Evolutionary conservation across 2,888 invertebrate genomes (phyloP), one percentile per base, ranked within the genome.

Genomic region (Pristionchus arcanus): DNA sequence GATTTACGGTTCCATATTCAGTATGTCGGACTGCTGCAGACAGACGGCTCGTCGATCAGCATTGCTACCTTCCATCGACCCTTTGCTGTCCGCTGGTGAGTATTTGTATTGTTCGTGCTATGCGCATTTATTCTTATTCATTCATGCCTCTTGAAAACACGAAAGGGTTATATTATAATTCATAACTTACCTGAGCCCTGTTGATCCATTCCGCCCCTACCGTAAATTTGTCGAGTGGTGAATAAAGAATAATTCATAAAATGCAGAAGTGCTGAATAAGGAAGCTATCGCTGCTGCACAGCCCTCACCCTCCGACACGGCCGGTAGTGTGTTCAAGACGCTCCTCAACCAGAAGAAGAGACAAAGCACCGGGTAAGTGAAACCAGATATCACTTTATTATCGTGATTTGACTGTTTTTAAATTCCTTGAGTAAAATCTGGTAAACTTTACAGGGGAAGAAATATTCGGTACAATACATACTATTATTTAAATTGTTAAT

Each of bases 341-440:
- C 68, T 87, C 0, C 49, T 87, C n/a, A 87, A 87, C 21, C 87
- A 87, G 68, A 87, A 87, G 87, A 87, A 87, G n/a, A 15, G 42
- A 28, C 49, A 68, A 28, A 87, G 49, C 31, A 68, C 37, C 4
- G 55, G 49, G 81, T 42, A 25, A 42, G 49, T 0, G 49, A 1
- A 25, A 66, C 28, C 2, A 49, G 13, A 49, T 49, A 49, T 49
- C 9, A 9, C 1, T 11, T 11, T 49, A 49, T 49, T 66, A 5
- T 66, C 66, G 13, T 63, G 68, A 4, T 68, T 68, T 63, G 19
- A 25, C 63, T 63, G 63, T n/a, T 11, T 11, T 31, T 7, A 68
- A 7, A 28, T 28, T 68, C 68, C 5, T 28, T n/a, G n/a, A n/a
- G n/a, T n/a, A n/a, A n/a, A n/a, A n/a, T n/a, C n/a, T n/a, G n/a